A percentile compares a stretch with the other conserved stretches of the same genome.
These are phyloP conservation scores for Bettongia penicillata DNA, from an alignment of 2,113 vertebrate species.

Conservation along the genomic window DNA sequence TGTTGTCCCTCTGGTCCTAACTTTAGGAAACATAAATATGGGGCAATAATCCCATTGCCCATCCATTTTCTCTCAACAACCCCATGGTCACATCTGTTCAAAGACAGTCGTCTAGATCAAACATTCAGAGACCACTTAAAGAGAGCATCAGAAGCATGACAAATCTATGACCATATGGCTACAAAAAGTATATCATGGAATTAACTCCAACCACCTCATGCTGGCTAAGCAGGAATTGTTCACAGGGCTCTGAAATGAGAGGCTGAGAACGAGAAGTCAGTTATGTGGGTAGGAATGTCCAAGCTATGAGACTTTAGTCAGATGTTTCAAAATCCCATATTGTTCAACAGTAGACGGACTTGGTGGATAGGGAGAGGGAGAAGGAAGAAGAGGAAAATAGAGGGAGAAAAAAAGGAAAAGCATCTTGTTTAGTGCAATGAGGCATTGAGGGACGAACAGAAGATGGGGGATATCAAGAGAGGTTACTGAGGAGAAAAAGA, in stretches of 20 bases:
- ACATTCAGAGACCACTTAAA: background rate
- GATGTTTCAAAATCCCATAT: background rate
- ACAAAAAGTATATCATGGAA: background rate
- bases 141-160: fast-evolving
- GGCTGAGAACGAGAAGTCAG: fast-evolving
- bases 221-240: background rate
- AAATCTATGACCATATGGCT: background rate
- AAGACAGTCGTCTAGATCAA: background rate
- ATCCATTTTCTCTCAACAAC: background rate
- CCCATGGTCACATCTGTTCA: slow-evolving; percentile 31
- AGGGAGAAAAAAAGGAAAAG: background rate
- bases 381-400: background rate
- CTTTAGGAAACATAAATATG: slow-evolving; percentile 59
- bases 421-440: background rate
- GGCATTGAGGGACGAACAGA: fast-evolving
- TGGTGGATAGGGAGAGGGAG: background rate
- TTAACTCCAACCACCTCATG: background rate
- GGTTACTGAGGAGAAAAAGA: background rate
- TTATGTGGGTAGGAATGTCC: background rate
- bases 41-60: slow-evolving; percentile 9
- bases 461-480: background rate
- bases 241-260: background rate
- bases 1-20: slow-evolving; percentile 61
- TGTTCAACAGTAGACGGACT: background rate
- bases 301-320: background rate